Evolutionary conservation across 2,888 invertebrate genomes (phyloP), one percentile per base, ranked within the genome.

Genomic region (Agonopterix alstromeriana): DNA sequence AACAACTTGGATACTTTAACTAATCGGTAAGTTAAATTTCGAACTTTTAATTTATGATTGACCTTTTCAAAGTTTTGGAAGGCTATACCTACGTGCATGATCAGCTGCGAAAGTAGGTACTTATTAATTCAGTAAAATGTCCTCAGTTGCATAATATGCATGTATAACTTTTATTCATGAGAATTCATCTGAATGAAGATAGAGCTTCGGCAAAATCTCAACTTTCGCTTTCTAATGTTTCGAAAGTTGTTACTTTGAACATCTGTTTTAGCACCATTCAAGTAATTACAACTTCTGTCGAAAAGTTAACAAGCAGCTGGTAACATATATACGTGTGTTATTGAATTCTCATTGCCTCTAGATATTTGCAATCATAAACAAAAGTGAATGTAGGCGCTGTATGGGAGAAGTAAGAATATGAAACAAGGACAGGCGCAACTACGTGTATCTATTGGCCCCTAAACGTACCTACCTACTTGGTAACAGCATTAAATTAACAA

Each of bases 71-170:
- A 52, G 50, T 49, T 54, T 47, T 47, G 50, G 47, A 27, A 50
- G 66, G 67, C 64, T 61, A 58, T 54, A 54, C 27, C 4, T 17
- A 17, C 17, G 49, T 55, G 50, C 57, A 53, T 60, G 71, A 82
- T 82, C 82, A 83, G 78, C 81, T 82, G 84, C 76, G 74, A 84
- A 79, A 82, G 78, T 75, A n/a, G n/a, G n/a, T n/a, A n/a, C n/a
- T n/a, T n/a, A 61, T 70, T 8, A 11, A 65, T 61, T 59, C 52
- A 60, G 55, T 57, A 53, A 58, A 52, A 56, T 52, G 47, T 57
- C 49, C 52, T 57, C 52, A 53, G 61, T 67, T 62, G 56, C 55
- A 63, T 61, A 60, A 60, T 57, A 45, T 38, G 17, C 11, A 10
- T 12, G 11, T 12, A 12, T 27, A 27, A 27, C 27, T 27, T 27